Percentiles rank a stretch among this genome's conserved stretches.
Conservation (phyloP, 2,797 vertebrate species). For the Notolabrus celidotus region DNA sequence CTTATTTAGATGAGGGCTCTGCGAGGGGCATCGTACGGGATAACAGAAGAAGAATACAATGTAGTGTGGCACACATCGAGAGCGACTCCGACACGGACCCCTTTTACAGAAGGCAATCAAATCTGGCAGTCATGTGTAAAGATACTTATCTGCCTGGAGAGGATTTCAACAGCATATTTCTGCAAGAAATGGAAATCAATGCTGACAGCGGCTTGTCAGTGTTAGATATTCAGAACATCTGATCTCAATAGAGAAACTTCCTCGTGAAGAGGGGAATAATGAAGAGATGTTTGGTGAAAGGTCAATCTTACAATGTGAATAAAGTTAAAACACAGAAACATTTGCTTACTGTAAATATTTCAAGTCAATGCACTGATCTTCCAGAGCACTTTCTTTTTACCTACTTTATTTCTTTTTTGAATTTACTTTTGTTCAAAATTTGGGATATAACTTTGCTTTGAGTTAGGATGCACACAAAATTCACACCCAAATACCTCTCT, state of each 20-base stretch:
- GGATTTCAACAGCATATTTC: constrained; percentile 88
- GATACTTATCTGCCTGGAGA: constrained; percentile 88
- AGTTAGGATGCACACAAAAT: constrained; percentile 65
- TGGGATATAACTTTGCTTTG: constrained; percentile 65
- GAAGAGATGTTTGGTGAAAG: constrained; percentile 73
- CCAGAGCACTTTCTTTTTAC: no score
- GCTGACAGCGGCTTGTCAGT: constrained; percentile 86
- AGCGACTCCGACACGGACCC: constrained; percentile 77
- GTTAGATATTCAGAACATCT: constrained; percentile 81
- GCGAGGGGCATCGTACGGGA: constrained; percentile 71
- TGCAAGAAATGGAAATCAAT: constrained; percentile 84
- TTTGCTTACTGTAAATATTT: constrained; percentile 40
- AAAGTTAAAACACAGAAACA: constrained; percentile 58
- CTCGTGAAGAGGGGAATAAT: constrained; percentile 67
- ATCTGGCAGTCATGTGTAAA: constrained; percentile 89
- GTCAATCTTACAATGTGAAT: constrained; percentile 60
- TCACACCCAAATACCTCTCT: constrained; percentile 73
- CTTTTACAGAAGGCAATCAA: constrained; percentile 86
- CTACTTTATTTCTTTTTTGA: constrained; percentile 56
- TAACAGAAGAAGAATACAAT: constrained; percentile 77
- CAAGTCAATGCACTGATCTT: no score
- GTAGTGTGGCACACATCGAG: constrained; percentile 71
- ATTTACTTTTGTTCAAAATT: constrained; percentile 70
- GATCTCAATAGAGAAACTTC: constrained; percentile 85
- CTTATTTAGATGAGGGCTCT: constrained; percentile 79